Conservation (phyloP, 2,797 vertebrate species). For the Stomatorhinus walkeri region DNA sequence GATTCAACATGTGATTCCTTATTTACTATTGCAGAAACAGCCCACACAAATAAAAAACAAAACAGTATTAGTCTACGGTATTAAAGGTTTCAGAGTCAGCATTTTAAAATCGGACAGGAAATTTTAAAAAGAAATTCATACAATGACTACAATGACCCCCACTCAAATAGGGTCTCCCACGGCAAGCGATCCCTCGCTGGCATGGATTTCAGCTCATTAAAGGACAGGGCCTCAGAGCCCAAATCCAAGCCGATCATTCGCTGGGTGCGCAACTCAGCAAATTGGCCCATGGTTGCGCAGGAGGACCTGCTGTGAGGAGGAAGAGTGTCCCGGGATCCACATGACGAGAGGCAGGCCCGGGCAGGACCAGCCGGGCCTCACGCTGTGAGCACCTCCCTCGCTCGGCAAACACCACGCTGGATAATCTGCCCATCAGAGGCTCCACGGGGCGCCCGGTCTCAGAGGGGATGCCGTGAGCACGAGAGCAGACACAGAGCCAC, state of each 20-base stretch:
- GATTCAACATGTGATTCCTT: background rate
- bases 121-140: background rate
- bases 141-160: background rate
- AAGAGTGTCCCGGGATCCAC: constrained; percentile 58
- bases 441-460: constrained; percentile 54
- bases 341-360: constrained; percentile 70
- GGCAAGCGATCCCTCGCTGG: constrained; percentile 49
- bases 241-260: constrained; percentile 52
- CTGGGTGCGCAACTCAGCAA: constrained; percentile 49
- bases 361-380: constrained; percentile 56
- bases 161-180: constrained; percentile 40
- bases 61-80: background rate
- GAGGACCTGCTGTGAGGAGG: constrained; percentile 59
- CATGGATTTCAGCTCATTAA: constrained; percentile 65
- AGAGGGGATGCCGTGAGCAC: constrained; percentile 44
- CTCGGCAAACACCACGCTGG: constrained; percentile 64
- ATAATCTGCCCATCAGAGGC: constrained; percentile 65
- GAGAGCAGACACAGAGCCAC: background rate
- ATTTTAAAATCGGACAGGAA: background rate
- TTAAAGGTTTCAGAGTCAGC: background rate
- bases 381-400: constrained; percentile 62
- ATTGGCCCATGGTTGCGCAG: constrained; percentile 61
- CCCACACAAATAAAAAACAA: background rate
- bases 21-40: background rate
- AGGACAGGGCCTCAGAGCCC: constrained; percentile 55